Evolutionary conservation across 2,888 invertebrate genomes (phyloP).

Genomic region (Rhagonycha lutea): DNA sequence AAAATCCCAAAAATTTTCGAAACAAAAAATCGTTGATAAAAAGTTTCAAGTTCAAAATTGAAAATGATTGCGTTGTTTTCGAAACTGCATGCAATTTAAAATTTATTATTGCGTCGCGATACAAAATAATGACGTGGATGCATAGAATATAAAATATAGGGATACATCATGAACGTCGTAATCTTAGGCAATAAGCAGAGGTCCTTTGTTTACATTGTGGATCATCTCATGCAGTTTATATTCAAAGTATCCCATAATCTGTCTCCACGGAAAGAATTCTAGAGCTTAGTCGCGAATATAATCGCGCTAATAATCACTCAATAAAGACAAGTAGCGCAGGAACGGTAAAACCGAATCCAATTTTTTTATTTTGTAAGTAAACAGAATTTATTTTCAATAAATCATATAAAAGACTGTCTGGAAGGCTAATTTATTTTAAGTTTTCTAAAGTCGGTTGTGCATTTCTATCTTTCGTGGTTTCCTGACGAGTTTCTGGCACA

Average conservation of each 20-base stretch:
- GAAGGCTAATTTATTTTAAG: conserved; percentile 36
- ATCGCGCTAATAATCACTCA: conserved; percentile 52
- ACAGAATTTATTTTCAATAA: conserved; percentile 27
- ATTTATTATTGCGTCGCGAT: not conserved
- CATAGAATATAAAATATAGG: conserved; percentile 23
- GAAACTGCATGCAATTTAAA: not conserved
- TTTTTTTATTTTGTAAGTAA: not conserved
- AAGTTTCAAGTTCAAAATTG: not conserved
- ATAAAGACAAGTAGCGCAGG: conserved; percentile 49
- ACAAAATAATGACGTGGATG: not conserved
- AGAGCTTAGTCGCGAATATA: conserved; percentile 49
- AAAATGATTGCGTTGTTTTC: not conserved
- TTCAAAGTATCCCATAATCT: not conserved
- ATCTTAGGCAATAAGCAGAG: conserved; percentile 33
- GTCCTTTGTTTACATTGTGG: not conserved
- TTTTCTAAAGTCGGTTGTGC: conserved; percentile 31
- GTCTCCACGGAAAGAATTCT: not conserved
- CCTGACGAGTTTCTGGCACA: conserved; percentile 29
- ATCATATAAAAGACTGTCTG: conserved; percentile 37
- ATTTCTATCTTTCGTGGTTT: conserved; percentile 33
- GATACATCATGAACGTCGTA: conserved; percentile 32
- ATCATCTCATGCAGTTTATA: conserved; percentile 2
- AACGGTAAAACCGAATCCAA: conserved; percentile 38
- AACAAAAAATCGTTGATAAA: no score
- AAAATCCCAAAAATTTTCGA: no score